A percentile compares a stretch with the other conserved stretches of the same genome.
These are phyloP conservation scores for Agrenia bidenticulata DNA, from an alignment of 2,888 invertebrate species.

Conservation along the genomic window DNA sequence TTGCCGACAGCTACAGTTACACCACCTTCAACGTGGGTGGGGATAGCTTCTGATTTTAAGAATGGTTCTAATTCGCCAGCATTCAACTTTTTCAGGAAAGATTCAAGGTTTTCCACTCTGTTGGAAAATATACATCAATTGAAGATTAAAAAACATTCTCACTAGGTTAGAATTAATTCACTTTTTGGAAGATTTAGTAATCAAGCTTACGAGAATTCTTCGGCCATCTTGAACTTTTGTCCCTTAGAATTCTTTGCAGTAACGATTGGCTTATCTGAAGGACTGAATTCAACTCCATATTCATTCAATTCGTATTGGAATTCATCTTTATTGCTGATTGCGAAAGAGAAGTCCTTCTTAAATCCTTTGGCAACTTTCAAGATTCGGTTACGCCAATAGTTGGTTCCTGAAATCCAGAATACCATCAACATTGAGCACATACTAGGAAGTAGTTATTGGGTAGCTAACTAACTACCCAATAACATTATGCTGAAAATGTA, in stretches of 20 bases:
- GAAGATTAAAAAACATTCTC: not conserved
- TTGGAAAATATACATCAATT: constrained; percentile 52
- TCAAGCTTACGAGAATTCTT: constrained; percentile 67
- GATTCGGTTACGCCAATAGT: constrained; percentile 98
- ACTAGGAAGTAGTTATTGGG: too few species aligned
- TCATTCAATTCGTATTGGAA: constrained; percentile 93
- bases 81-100: constrained; percentile 80
- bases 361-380: constrained; percentile 81
- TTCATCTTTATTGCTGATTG: constrained; percentile 87
- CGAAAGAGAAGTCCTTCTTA: constrained; percentile 72
- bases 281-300: constrained; percentile 82
- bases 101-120: constrained; percentile 78
- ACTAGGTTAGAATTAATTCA: not conserved
- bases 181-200: not conserved
- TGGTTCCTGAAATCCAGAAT: constrained; percentile 69
- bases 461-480: too few species aligned
- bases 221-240: constrained; percentile 85
- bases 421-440: too few species aligned
- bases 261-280: constrained; percentile 85
- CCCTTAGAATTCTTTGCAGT: constrained; percentile 79
- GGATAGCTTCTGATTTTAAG: constrained; percentile 91
- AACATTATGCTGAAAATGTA: not conserved
- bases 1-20: constrained; percentile 91
- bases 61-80: constrained; percentile 83
- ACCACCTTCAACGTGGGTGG: constrained; percentile 77